Base-by-base conservation (phyloP, 2,888 invertebrate species). In the Metalampra italica region DNA sequence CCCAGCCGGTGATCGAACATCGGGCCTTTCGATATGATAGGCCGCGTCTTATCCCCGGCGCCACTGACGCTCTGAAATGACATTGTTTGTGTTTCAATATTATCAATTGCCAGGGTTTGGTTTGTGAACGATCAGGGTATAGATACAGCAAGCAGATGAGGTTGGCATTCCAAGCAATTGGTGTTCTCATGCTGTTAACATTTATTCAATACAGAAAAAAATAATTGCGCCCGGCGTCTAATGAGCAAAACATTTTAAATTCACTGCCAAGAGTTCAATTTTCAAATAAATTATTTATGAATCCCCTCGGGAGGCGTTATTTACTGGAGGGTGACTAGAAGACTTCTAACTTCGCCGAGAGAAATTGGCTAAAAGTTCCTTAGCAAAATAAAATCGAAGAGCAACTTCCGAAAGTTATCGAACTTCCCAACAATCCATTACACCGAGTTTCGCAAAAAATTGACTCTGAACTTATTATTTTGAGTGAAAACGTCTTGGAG, bases 381-480 rank as follows among this genome's bases (percentile, higher is more conserved):
- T 71, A 59, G 79, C 75, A 78, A 86, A 88, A 86, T 85, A 83
- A 86, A 85, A 86, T 83, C 86, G 80, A 80, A 79, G 82, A 85
- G 82, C 84, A 76, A 81, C 84, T 86, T 88, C 88, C 88, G 82
- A 85, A 87, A 89, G 82, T 89, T 89, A 87, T 89, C 82, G 82
- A 85, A 89, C 70, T 87, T 86, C 62, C 80, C 83, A 83, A 87
- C 87, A 89, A 89, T 85, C 88, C 86, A 88, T 88, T 87, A 88
- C 87, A 85, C 85, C 78, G 78, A 83, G 83, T 87, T 85, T 83
- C 74, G 82, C 78, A 82, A 87, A 87, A 89, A 87, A 86, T 77
- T 81, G 66, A 81, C 81, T 85, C 77, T 75, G 78, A 82, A 86
- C 81, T 87, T 89, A 87, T 88, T 88, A 87, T 88, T 86, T 87